Evolutionary conservation across 2,888 invertebrate genomes (phyloP).

Genomic region (Trichogramma dendrolimi): DNA sequence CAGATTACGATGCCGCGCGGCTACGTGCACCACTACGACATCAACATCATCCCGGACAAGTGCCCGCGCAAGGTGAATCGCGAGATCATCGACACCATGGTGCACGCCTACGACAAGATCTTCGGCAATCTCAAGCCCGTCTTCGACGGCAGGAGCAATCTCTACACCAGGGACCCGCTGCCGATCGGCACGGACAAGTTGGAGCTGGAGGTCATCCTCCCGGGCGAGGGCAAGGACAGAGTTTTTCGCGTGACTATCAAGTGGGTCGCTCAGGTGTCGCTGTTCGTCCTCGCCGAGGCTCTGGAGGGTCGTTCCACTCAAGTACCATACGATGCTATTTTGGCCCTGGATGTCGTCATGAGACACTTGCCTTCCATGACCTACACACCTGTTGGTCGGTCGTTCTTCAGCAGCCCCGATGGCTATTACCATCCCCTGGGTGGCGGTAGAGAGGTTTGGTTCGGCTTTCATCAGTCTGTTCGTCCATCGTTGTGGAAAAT

Average conservation of each 20-base stretch:
- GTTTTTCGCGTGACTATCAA: constrained; percentile 96
- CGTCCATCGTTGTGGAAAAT: constrained; percentile 99
- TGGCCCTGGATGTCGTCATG: constrained; percentile 98
- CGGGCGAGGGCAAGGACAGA: constrained; percentile 98
- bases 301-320: constrained; percentile 91
- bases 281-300: constrained; percentile 95
- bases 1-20: constrained; percentile 98
- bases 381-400: constrained; percentile 98
- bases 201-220: constrained; percentile 90
- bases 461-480: constrained; percentile 99
- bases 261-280: constrained; percentile 94
- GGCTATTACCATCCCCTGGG: constrained; percentile 95
- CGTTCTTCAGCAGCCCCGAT: constrained; percentile 97
- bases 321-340: constrained; percentile 94
- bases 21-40: constrained; percentile 97
- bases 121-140: constrained; percentile 96
- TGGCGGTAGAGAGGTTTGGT: constrained; percentile 98
- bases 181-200: constrained; percentile 95
- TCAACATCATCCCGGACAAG: constrained; percentile 97
- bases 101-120: constrained; percentile 92
- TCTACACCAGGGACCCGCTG: constrained; percentile 95
- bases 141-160: constrained; percentile 96
- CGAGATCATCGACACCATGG: constrained; percentile 99
- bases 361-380: constrained; percentile 98
- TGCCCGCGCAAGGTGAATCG: constrained; percentile 96